Conservation (phyloP, 2,888 invertebrate genomes). For the Sarcophaga rosellei region DNA sequence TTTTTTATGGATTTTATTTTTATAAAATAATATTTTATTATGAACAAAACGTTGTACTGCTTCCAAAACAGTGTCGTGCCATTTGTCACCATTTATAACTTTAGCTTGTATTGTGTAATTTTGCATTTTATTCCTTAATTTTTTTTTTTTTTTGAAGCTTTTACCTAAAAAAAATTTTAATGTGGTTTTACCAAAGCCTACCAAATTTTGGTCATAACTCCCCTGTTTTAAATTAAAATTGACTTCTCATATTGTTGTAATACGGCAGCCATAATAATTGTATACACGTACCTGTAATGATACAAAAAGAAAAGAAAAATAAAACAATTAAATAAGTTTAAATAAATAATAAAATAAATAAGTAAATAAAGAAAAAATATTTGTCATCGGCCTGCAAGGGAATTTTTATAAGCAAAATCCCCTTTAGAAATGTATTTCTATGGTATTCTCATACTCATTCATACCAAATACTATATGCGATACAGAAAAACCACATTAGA, state of each 20-base stretch:
- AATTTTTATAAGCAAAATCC: too few relatives aligned
- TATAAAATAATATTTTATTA: conserved; percentile 38
- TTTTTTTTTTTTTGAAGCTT: conserved; percentile 2
- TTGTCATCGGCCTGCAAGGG: background rate
- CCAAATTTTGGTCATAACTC: background rate
- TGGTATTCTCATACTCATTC: too few relatives aligned
- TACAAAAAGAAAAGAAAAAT: conserved; percentile 11
- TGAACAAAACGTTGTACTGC: background rate
- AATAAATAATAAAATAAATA: background rate
- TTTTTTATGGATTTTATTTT: conserved; percentile 40
- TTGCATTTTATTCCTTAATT: background rate
- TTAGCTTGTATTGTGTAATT: background rate
- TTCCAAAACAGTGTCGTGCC: background rate
- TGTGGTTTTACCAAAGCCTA: background rate
- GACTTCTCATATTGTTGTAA: background rate
- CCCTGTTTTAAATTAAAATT: conserved; percentile 4
- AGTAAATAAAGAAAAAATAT: background rate
- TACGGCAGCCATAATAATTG: background rate
- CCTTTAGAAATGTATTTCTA: too few relatives aligned
- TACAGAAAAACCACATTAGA: too few relatives aligned
- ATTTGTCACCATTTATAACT: conserved; percentile 19
- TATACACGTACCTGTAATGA: conserved; percentile 53
- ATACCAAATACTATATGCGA: too few relatives aligned
- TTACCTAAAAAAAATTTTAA: background rate
- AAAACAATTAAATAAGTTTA: conserved; percentile 9